Evolutionary conservation across 2,888 invertebrate genomes (phyloP), one percentile per base, ranked within the genome.

Genomic region (Graphium colonna): DNA sequence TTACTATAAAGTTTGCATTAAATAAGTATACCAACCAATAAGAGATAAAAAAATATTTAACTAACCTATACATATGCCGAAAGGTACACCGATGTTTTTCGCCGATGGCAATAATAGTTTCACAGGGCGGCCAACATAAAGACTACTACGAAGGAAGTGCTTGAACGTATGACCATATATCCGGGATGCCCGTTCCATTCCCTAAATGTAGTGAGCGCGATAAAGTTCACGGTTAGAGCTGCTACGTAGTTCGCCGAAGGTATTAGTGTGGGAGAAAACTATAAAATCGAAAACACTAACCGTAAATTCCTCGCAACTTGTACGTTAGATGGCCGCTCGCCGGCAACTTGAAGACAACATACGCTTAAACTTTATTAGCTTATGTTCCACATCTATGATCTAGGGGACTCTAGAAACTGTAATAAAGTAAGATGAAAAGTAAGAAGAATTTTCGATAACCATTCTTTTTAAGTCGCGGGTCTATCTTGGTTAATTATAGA

Each of bases 151-250:
- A 60, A 56, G 57, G 54, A 57, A 61, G 57, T 58, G 65, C 57
- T 62, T 48, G 56, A 62, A 59, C 58, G 61, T 60, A 71, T 56
- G 21, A 21, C 21, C 21, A 21, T 65, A 59, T 59, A 68, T 62
- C 71, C 67, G 67, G 68, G 65, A 67, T 61, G 65, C 64, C 66
- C 68, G 67, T 69, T 72, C 75, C 71, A 77, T 72, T 75, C 70
- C 72, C 73, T 64, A 75, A 76, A 77, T 71, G 75, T 73, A 70
- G 71, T 63, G 65, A 73, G 61, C 60, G 59, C 63, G 63, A 73
- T 73, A 71, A 77, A 74, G 59, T 81, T 80, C 77, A 79, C 70
- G 74, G 71, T 77, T 75, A 77, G 68, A 63, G 67, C 72, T 64
- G 68, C 67, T 65, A 66, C 68, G 72, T 70, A 68, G 68, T 68